These are phyloP conservation scores for Maniola hyperantus DNA, from an alignment of 2,888 invertebrate genomes.

Conservation along the genomic window DNA sequence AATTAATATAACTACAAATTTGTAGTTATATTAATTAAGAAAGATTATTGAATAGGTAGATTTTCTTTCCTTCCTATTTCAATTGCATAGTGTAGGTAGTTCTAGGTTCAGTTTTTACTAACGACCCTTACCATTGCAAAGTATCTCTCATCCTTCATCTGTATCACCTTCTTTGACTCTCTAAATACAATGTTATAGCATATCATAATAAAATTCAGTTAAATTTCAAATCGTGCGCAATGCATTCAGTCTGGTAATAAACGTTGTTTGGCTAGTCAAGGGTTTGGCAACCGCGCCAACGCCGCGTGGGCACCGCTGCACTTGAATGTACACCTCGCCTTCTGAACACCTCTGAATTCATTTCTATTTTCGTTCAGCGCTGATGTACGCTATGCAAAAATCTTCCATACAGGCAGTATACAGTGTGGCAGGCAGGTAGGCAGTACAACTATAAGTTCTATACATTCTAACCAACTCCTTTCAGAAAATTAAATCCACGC, in stretches of 20 bases:
- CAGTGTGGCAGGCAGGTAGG: too few species aligned
- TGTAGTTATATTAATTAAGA: too few species aligned
- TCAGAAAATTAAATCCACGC: too few species aligned
- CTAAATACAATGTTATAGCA: background rate
- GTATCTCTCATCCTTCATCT: too few species aligned
- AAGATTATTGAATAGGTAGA: too few species aligned
- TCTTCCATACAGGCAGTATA: slow-evolving; percentile 8
- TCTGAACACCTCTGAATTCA: slow-evolving; percentile 39
- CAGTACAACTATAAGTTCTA: background rate
- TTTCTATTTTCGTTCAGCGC: slow-evolving; percentile 42
- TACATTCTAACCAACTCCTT: too few species aligned
- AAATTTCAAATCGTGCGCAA: slow-evolving; percentile 12
- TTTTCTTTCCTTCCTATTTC: too few species aligned
- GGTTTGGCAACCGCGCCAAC: slow-evolving; percentile 38
- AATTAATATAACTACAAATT: too few species aligned
- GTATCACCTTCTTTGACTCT: too few species aligned
- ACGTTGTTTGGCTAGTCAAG: slow-evolving; percentile 34
- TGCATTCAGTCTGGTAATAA: slow-evolving; percentile 33
- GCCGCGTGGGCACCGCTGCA: slow-evolving; percentile 39
- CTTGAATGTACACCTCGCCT: slow-evolving; percentile 33
- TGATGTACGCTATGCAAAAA: slow-evolving; percentile 30
- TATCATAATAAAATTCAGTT: background rate
- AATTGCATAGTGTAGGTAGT: too few species aligned
- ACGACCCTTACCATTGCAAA: background rate
- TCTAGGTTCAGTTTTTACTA: background rate